Base-by-base conservation (phyloP, 2,797 vertebrate species). In the Acrocephalus scirpaceus region DNA sequence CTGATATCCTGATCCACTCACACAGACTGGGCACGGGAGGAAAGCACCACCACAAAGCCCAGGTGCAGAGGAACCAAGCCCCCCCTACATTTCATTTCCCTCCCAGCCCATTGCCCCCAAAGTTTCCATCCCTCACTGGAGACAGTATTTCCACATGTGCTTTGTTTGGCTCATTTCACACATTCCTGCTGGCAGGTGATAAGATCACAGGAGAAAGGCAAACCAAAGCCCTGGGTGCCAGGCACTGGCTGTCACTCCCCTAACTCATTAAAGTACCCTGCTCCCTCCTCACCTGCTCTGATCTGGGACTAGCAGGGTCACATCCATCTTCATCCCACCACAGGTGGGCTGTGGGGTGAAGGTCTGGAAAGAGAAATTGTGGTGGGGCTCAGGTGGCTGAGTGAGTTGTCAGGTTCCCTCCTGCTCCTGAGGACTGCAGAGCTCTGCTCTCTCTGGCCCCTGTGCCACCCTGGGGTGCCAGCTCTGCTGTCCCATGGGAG, bases 181-280 rank as follows among this genome's bases (percentile, higher is more conserved):
- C 93, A 64, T 91, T 93, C 73, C 84, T 79, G 79, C 79, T 50
- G 69, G 76, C 67, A 72, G 77, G 47, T 78, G 92, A 95, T 91
- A 95, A 90, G 69, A 96, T 95, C 90, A 90, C 42, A 30, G 82
- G 62, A 89, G 92, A 95, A 97, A 97, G 72, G 64, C 84, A 95
- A 96, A 95, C 77, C 84, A 54, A 71, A 74, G 76, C 71, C 5
- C 4, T 75, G 81, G 64, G 86, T 91, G 73, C 77, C 71, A 38
- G 36, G 72, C 26, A 42, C 82, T 90, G 73, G 25, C 76, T 71
- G 58, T 78, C 71, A 34, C 60, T 64, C 32, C 53, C 85, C 80
- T 51, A 50, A 38, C 3, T 12, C 36, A 10, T 34, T 56, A 29
- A 81, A 66, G 40, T 51, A 34, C 25, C 10, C 18, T 80, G 72